These are phyloP conservation scores for Anastrepha ludens DNA, from an alignment of 1,140 invertebrate species.

Conservation along the genomic window DNA sequence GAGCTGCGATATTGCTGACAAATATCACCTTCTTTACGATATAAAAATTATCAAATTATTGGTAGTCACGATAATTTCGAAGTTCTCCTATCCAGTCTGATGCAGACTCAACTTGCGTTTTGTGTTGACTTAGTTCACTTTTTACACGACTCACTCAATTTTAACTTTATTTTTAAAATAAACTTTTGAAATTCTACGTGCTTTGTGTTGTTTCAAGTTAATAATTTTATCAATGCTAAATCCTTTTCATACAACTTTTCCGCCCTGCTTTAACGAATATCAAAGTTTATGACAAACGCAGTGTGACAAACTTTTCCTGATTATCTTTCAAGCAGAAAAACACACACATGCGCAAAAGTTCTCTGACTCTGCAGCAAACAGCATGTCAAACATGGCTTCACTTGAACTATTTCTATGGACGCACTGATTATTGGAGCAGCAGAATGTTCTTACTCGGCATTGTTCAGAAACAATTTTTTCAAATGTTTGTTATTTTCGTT, in stretches of 20 bases:
- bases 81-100: too few species aligned
- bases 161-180: neutral
- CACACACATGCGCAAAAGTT: neutral
- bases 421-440: conserved; percentile 40
- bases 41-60: too few species aligned
- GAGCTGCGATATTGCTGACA: too few species aligned
- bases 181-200: conserved; percentile 15
- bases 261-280: neutral
- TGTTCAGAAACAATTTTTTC: neutral
- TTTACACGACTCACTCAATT: neutral
- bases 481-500: neutral
- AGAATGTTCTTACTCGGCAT: conserved; percentile 18
- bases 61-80: too few species aligned
- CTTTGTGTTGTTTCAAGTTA: neutral
- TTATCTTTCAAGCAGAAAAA: neutral
- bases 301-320: conserved; percentile 29
- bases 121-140: too few species aligned
- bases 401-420: conserved; percentile 5
- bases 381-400: neutral
- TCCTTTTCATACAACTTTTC: conserved; percentile 26
- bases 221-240: conserved; percentile 34
- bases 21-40: too few species aligned
- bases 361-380: neutral
- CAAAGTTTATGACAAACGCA: neutral
- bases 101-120: too few species aligned